phyloP scores from a whole-genome alignment of 2,797 vertebrate genomes.

The Macropus fuliginosus region DNA sequence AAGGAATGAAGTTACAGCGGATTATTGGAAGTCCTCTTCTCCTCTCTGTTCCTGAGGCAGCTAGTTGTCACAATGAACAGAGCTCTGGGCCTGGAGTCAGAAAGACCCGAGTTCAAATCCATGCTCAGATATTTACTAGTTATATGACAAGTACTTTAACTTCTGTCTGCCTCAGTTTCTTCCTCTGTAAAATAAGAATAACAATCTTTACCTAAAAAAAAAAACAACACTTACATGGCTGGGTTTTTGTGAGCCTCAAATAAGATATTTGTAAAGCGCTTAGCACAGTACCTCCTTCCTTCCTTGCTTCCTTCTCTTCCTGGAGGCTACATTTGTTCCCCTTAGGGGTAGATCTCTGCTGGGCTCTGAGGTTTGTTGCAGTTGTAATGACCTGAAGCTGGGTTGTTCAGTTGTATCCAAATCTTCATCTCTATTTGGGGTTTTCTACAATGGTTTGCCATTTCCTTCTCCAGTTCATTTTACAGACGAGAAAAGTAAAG shows the following conservation, averaged over 20 bases:
- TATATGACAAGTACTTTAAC: not conserved
- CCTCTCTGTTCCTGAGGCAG: not conserved
- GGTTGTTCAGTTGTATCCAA: not conserved
- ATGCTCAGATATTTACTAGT: not conserved
- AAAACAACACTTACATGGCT: not conserved
- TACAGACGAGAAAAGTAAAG: not conserved
- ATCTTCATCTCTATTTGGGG: not conserved
- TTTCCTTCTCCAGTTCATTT: not conserved
- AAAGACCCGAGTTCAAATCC: not conserved
- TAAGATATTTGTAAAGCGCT: not conserved
- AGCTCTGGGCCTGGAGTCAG: not conserved
- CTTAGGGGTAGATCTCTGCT: not conserved
- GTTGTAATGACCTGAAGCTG: not conserved
- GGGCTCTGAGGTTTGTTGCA: not conserved
- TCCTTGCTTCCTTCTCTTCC: not conserved
- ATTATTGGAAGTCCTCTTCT: not conserved
- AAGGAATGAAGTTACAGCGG: not conserved
- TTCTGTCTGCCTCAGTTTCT: not conserved
- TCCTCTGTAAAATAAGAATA: not conserved
- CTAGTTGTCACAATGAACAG: not conserved
- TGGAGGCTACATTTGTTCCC: not conserved
- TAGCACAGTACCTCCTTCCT: not conserved
- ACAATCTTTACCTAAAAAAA: not conserved
- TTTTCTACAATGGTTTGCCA: not conserved
- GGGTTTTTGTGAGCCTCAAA: not conserved